phyloP scores from a whole-genome alignment of 2,113 vertebrate species.

The Ophiodon elongatus region DNA sequence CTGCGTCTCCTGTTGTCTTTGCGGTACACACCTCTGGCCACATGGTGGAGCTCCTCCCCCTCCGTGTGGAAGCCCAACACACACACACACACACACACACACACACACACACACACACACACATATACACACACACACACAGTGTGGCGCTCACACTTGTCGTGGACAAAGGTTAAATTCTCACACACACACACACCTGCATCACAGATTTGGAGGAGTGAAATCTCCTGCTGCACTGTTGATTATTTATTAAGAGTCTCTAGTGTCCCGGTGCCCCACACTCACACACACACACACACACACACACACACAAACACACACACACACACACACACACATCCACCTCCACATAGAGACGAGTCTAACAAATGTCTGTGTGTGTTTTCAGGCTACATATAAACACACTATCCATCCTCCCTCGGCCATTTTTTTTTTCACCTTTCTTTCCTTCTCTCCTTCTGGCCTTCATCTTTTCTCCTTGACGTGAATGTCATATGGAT shows the following conservation, averaged over 20 bases:
- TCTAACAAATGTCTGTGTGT: conserved; percentile 6
- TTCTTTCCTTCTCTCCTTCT: not conserved
- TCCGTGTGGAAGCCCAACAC: conserved; percentile 13
- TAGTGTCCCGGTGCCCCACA: not conserved
- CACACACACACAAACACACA: not conserved
- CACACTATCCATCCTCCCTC: not conserved
- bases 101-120: not conserved
- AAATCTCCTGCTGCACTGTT: conserved; percentile 17
- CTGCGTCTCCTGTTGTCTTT: conserved; percentile 5
- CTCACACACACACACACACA: not conserved
- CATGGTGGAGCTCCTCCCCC: conserved; percentile 53
- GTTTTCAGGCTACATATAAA: not conserved
- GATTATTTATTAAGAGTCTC: not conserved
- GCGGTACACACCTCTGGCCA: conserved; percentile 34
- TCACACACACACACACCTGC: not conserved
- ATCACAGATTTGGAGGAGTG: not conserved
- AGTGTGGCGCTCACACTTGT: not conserved
- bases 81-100: not conserved
- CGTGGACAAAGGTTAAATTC: conserved; percentile 23
- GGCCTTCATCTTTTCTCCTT: conserved; percentile 16
- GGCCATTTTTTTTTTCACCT: not conserved
- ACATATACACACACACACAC: not conserved
- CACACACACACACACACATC: not conserved
- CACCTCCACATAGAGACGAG: not conserved
- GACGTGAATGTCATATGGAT: not conserved